Evolutionary conservation across 2,797 vertebrate species (phyloP), one percentile per base, ranked within the genome.

Genomic region (Halcyon chelicuti): DNA sequence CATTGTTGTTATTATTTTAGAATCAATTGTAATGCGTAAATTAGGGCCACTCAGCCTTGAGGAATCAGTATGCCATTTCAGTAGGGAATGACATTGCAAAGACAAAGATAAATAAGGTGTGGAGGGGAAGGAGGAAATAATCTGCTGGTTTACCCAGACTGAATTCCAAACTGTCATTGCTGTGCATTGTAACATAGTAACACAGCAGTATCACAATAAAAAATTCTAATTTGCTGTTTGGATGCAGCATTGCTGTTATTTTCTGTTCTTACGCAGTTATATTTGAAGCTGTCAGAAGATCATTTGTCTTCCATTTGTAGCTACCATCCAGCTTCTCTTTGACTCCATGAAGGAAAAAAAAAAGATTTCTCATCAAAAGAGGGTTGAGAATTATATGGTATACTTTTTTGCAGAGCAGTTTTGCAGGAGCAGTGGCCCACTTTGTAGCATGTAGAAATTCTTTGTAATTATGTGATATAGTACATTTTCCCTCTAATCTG

Each of bases 1-100:
- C 79, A 40, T 60, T 78, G 92, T 89, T 80, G 2, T 70, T 91
- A 66, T 88, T 95, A 62, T 78, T 86, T 94, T 83, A 39, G 35
- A 94, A 81, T 80, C 46, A 44, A 39, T 83, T 71, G 10, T 77
- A 86, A 86, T 86, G 46, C 39, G 78, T 87, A 90, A 87, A 90
- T 72, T 63, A 94, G 22, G 39, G 23, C 13, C 61, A 58, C 13
- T 47, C n/a, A 76, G 23, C 33, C 68, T 83, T 83, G 62, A 81
- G 76, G 35, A 91, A 88, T 65, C 61, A 40, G 39, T 65, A 20
- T 92, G 42, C n/a, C 15, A 40, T 39, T 77, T 79, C 4, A 1
- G 4, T 47, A 66, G 26, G 16, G 20, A 83, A 74, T 44, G 10
- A 31, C 33, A 62, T 13, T 80, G 51, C 39, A 63, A 58, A 65